Conservation (phyloP, 2,797 vertebrate genomes). For the Channa striata region DNA sequence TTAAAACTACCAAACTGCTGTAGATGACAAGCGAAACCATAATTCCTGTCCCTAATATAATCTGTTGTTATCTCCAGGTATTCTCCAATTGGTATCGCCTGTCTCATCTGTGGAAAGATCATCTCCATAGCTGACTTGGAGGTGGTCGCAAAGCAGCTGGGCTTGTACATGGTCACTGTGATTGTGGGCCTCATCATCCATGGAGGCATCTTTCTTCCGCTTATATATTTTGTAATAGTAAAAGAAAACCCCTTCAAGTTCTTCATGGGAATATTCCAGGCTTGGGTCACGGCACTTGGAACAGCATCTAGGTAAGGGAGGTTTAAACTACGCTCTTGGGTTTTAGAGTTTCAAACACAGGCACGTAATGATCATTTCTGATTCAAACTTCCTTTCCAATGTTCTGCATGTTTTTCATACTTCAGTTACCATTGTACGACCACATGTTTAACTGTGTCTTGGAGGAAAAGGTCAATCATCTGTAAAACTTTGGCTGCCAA, state of each 20-base stretch:
- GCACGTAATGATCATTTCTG: neutral
- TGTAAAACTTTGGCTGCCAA: too few relatives aligned
- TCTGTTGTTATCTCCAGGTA: slow-evolving; percentile 86
- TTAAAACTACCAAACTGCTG: neutral
- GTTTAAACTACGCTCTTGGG: neutral
- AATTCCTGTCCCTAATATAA: neutral
- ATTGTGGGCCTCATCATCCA: slow-evolving; percentile 97
- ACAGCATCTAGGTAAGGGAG: slow-evolving; percentile 95
- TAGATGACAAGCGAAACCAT: neutral
- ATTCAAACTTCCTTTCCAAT: too few relatives aligned
- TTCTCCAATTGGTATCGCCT: slow-evolving; percentile 96
- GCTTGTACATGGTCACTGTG: slow-evolving; percentile 99
- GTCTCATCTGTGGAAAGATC: slow-evolving; percentile 98
- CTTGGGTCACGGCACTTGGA: slow-evolving; percentile 98
- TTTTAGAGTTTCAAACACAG: neutral
- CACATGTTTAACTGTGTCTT: slow-evolving; percentile 1
- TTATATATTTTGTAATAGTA: slow-evolving; percentile 95
- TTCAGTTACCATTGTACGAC: neutral
- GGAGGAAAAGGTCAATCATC: too few relatives aligned
- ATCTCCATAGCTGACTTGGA: slow-evolving; percentile 97
- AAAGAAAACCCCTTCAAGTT: slow-evolving; percentile 94
- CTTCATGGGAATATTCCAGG: slow-evolving; percentile 98
- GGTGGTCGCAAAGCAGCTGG: slow-evolving; percentile 94
- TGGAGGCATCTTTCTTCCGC: slow-evolving; percentile 94
- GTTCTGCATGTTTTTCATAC: slow-evolving; percentile 1